Base-by-base conservation (phyloP, 2,797 vertebrate species). In the Valencia hispanica region DNA sequence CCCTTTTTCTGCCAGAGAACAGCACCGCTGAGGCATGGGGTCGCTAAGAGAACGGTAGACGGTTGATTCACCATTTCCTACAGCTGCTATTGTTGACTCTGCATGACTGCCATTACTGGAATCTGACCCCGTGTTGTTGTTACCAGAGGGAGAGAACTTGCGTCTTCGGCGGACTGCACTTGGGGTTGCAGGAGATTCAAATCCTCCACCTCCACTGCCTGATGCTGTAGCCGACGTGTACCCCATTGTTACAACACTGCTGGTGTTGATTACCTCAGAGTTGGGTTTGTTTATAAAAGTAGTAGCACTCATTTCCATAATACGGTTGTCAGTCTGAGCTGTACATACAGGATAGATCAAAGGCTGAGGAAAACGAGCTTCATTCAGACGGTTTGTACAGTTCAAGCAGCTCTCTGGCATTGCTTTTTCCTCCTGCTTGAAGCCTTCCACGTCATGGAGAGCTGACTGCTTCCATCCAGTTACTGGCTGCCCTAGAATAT, bases 1-100 rank as follows among this genome's bases (percentile, higher is more conserved):
- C 2, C 92, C 90, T 39, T 98, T 97, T 79, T 97, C 97, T 0
- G 94, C 78, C 73, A 96, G 85, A 0, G 96, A 94, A 72, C 95
- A 92, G 68, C 94, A 74, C n/a, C 97, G 94, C 86, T 99, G 97
- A 53, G 98, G 98, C 96, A 99, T 99, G n/a, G 98, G 98, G 91
- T 99, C 98, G 2, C 98, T 99, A 27, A 99, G 93, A 27, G 98
- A 99, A 51, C 98, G 95, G 84, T 97, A 98, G 1, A 94, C 93
- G 72, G 96, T 87, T 8, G 93, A 90, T 76, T 95, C 94, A 34
- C 90, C 91, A 70, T 87, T 93, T 79, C 91, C 92, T 53, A 72
- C 86, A 76, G 86, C 80, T 80, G 80, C 84, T 51, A 79, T 57
- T 55, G 82, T 71, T 14, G 97, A 95, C 77, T 98, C 96, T 12